These are phyloP conservation scores for Acanthoscelides obtectus DNA, from an alignment of 2,888 invertebrate genomes.

Conservation along the genomic window DNA sequence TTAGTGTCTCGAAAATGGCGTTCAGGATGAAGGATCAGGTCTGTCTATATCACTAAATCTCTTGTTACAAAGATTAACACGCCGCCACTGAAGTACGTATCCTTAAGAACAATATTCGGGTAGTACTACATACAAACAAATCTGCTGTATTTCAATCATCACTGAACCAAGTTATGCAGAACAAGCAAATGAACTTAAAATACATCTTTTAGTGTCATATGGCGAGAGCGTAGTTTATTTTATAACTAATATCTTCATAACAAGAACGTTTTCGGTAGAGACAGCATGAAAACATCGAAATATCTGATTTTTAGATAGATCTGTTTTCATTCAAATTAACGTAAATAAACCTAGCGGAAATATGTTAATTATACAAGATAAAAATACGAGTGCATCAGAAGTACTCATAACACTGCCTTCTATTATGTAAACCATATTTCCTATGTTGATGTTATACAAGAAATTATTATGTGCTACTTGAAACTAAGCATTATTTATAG, in stretches of 20 bases:
- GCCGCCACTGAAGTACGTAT: neutral
- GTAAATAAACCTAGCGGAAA: conserved; percentile 32
- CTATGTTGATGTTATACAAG: conserved; percentile 30
- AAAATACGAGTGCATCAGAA: conserved; percentile 26
- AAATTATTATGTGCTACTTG: conserved; percentile 32
- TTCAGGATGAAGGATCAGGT: too few species aligned
- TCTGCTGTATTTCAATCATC: neutral
- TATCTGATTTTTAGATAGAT: conserved; percentile 23
- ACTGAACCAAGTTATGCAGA: neutral
- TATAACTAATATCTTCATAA: neutral
- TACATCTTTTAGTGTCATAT: neutral
- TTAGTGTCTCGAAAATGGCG: too few species aligned
- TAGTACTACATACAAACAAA: neutral
- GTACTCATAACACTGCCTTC: conserved; percentile 19
- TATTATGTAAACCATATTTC: conserved; percentile 33
- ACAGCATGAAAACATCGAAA: neutral
- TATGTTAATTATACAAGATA: conserved; percentile 31
- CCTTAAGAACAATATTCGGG: neutral
- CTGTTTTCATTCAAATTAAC: conserved; percentile 33
- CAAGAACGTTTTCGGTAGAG: neutral
- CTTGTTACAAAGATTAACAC: neutral
- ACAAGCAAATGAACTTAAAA: neutral
- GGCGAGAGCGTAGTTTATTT: neutral
- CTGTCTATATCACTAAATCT: too few species aligned
- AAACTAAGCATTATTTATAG: conserved; percentile 5